These are phyloP conservation scores for Chaenogobius annularis DNA, from an alignment of 2,113 vertebrate genomes.

Conservation along the genomic window DNA sequence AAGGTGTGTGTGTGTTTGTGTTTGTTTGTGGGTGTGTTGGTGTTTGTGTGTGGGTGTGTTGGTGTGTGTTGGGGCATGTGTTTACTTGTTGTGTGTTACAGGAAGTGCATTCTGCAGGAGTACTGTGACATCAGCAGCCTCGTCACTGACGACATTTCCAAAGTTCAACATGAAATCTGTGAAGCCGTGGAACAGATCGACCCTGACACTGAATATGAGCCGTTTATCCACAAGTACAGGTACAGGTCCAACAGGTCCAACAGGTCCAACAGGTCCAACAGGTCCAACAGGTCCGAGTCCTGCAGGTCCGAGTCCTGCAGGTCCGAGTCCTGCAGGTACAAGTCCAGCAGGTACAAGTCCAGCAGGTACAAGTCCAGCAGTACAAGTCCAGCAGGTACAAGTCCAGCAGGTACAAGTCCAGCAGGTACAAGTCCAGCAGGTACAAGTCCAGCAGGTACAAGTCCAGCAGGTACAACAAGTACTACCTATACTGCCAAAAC, in stretches of 20 bases:
- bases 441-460: no score
- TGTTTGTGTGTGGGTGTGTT: background rate
- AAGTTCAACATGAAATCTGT: constrained; percentile 92
- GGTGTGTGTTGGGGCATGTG: background rate
- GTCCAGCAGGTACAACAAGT: no score
- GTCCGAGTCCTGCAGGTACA: background rate
- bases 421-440: no score
- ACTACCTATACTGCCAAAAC: no score
- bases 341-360: background rate
- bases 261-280: constrained; percentile 64
- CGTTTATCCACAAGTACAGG: constrained; percentile 92
- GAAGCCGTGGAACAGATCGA: constrained; percentile 90
- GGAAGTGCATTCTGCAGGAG: constrained; percentile 92
- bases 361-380: background rate
- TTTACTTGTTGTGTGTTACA: background rate
- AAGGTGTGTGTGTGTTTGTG: background rate
- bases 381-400: background rate
- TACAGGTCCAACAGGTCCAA: constrained; percentile 37
- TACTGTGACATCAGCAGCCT: constrained; percentile 96
- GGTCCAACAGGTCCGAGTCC: constrained; percentile 68
- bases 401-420: background rate
- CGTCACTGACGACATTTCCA: constrained; percentile 91
- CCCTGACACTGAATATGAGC: constrained; percentile 87
- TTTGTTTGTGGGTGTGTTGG: constrained; percentile 23
- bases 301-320: no score